Percentiles rank a stretch among this genome's conserved stretches.
Conservation (phyloP, 1,140 invertebrate species). For the Sesamia nonagrioides region DNA sequence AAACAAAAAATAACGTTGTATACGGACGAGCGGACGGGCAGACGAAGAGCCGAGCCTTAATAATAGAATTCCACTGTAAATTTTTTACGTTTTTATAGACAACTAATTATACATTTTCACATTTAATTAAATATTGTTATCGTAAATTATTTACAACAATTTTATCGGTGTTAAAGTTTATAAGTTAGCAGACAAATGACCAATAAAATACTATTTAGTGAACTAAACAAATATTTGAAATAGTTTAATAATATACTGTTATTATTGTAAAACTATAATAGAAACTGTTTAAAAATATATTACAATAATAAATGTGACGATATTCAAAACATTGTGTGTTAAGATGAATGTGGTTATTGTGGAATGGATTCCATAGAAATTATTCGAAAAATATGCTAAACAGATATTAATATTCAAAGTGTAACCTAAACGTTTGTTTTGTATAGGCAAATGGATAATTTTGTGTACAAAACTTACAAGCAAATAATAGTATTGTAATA, state of each 20-base stretch:
- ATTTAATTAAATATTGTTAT: constrained; percentile 12
- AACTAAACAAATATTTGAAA: constrained; percentile 50
- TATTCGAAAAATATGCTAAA: constrained; percentile 50
- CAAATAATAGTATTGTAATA: no score
- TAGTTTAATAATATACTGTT: constrained; percentile 61
- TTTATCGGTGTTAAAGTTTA: constrained; percentile 25
- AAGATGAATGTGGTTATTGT: constrained; percentile 57
- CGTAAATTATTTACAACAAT: constrained; percentile 9
- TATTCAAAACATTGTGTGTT: constrained; percentile 57
- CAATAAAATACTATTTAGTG: constrained; percentile 43
- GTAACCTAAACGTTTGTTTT: no score
- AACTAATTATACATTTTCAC: neutral
- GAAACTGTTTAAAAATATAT: constrained; percentile 60
- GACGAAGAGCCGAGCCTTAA: no score
- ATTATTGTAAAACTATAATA: constrained; percentile 51
- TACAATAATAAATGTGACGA: constrained; percentile 60
- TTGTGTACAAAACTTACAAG: no score
- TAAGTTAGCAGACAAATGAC: constrained; percentile 43
- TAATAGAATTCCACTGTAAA: no score
- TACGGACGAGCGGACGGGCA: no score
- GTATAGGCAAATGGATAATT: no score
- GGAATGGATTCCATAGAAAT: constrained; percentile 45
- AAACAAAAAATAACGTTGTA: no score
- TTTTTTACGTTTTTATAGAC: neutral
- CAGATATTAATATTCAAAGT: constrained; percentile 26